phyloP scores from a whole-genome alignment of 2,888 invertebrate species.

The Folsomia manolachei region DNA sequence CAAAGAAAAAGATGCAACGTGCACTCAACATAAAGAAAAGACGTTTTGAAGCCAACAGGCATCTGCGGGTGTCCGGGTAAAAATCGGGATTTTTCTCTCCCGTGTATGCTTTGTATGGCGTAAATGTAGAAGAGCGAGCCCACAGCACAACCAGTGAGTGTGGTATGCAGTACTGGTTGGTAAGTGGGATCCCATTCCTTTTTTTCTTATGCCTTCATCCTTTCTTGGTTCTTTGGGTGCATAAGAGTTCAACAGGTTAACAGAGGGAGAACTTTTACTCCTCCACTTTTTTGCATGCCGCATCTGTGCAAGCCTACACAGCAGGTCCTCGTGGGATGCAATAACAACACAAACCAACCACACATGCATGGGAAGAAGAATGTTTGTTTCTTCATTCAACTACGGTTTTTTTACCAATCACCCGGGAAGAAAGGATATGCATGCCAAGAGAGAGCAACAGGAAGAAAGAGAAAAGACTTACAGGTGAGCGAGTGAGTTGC shows the following conservation, averaged over 20 bases:
- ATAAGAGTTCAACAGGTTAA: slow-evolving; percentile 50
- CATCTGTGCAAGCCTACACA: slow-evolving; percentile 14
- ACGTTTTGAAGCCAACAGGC: not conserved
- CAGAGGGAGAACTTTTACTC: slow-evolving; percentile 11
- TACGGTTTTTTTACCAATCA: too few species aligned
- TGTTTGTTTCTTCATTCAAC: too few species aligned
- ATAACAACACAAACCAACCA: too few species aligned
- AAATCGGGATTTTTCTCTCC: slow-evolving; percentile 33
- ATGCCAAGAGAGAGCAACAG: not conserved
- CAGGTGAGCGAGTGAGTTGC: not conserved
- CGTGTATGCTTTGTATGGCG: not conserved
- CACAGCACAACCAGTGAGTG: too few species aligned
- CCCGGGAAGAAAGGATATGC: slow-evolving; percentile 3
- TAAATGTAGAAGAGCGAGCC: slow-evolving; percentile 12
- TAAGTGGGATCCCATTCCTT: slow-evolving; percentile 40
- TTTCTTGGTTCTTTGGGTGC: slow-evolving; percentile 29
- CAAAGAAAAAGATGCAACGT: too few species aligned
- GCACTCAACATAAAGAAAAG: not conserved
- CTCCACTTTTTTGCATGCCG: slow-evolving; percentile 32
- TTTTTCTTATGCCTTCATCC: slow-evolving; percentile 21
- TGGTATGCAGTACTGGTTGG: too few species aligned
- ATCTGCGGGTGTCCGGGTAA: slow-evolving; percentile 16
- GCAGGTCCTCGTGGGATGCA: too few species aligned
- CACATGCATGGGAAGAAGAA: not conserved
- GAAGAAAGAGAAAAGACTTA: slow-evolving; percentile 3